Percentiles rank a stretch among this genome's conserved stretches.
These are phyloP conservation scores for Camelus bactrianus DNA, from an alignment of 2,113 vertebrate genomes.

Conservation along the genomic window DNA sequence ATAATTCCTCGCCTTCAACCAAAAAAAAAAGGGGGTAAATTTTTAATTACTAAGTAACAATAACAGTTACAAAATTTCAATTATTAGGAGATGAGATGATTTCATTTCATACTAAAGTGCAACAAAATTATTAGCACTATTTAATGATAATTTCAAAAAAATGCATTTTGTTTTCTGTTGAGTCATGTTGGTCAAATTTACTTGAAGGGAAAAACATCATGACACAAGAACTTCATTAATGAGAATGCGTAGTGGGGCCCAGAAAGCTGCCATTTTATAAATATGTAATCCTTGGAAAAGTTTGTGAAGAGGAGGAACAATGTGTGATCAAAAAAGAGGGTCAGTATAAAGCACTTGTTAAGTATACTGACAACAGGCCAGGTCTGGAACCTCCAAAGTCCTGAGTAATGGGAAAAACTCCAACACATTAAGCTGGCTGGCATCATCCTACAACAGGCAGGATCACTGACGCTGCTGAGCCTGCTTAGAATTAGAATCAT, in stretches of 20 bases:
- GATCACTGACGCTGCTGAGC: not conserved
- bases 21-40: conserved; percentile 69
- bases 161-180: conserved; percentile 80
- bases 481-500: not conserved
- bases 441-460: not conserved
- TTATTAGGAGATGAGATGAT: conserved; percentile 80
- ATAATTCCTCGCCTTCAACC: conserved; percentile 81
- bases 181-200: conserved; percentile 77
- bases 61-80: conserved; percentile 82
- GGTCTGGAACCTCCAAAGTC: not conserved
- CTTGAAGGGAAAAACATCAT: conserved; percentile 66
- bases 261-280: conserved; percentile 68
- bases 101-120: conserved; percentile 83
- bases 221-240: conserved; percentile 68
- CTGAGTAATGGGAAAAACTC: not conserved
- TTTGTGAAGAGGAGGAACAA: conserved; percentile 50
- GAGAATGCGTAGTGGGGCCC: conserved; percentile 35
- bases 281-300: not conserved
- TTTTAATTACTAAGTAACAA: conserved; percentile 81
- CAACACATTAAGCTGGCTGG: not conserved
- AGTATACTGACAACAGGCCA: not conserved
- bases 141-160: conserved; percentile 74
- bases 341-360: not conserved
- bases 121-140: conserved; percentile 77
- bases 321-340: not conserved